Conservation (phyloP, 2,888 invertebrate genomes). For the Loripinus fragilis region DNA sequence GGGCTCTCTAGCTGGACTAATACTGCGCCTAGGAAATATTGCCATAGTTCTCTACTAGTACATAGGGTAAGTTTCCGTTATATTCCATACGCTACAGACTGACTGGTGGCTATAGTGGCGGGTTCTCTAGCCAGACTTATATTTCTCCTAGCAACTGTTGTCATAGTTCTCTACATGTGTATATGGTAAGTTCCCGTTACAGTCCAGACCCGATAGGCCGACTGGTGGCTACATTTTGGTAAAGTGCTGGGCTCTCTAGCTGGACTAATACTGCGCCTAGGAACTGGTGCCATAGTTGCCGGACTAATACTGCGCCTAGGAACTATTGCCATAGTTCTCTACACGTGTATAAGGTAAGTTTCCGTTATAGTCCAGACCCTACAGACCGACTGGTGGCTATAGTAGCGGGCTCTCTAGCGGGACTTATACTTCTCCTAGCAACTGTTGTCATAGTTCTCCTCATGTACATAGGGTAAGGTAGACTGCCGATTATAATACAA, state of each 20-base stretch:
- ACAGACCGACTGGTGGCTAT: no score
- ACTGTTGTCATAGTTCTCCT: conserved; percentile 63
- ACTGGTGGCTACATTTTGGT: conserved; percentile 61
- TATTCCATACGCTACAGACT: no score
- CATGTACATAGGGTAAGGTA: background rate
- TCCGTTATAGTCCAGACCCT: background rate
- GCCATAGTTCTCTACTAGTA: conserved; percentile 58
- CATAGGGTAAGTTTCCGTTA: conserved; percentile 52
- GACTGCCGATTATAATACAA: no score
- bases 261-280: no score
- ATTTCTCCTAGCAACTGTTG: no score
- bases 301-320: no score
- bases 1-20: conserved; percentile 67
- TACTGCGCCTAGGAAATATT: conserved; percentile 64
- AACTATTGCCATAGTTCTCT: conserved; percentile 61
- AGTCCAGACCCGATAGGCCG: conserved; percentile 49
- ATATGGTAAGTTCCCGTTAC: no score
- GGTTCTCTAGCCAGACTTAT: no score
- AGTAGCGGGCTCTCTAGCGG: conserved; percentile 69
- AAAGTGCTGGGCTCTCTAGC: no score
- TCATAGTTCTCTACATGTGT: no score
- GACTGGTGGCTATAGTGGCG: no score
- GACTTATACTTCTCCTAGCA: conserved; percentile 66
- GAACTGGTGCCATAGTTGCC: no score
- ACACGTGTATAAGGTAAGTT: conserved; percentile 15